Evolutionary conservation across 2,113 vertebrate genomes (phyloP).

Genomic region (Percina caprodes): DNA sequence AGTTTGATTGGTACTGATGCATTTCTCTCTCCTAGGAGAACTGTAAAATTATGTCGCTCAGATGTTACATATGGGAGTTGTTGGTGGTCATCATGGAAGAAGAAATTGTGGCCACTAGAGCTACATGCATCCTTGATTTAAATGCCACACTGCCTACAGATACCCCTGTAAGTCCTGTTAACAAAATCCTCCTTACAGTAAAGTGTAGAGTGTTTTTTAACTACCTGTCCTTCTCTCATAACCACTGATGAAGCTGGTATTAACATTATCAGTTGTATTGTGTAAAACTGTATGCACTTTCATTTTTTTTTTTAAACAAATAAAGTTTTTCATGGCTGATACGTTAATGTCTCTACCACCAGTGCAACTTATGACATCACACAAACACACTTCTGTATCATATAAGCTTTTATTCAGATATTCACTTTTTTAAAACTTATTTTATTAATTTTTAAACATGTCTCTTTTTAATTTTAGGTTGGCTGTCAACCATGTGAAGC

Average conservation of each 20-base stretch:
- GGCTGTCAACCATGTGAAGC: slow-evolving; percentile 77
- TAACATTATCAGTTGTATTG: not conserved
- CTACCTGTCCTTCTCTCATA: not conserved
- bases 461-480: slow-evolving; percentile 60
- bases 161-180: slow-evolving; percentile 37
- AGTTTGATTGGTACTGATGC: slow-evolving; percentile 4
- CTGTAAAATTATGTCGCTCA: slow-evolving; percentile 56
- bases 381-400: not conserved
- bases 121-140: slow-evolving; percentile 9
- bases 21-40: slow-evolving; percentile 45
- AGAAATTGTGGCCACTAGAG: rapidly evolving
- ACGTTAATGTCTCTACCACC: not conserved
- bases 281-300: not conserved
- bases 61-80: slow-evolving; percentile 81
- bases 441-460: not conserved
- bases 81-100: slow-evolving; percentile 68
- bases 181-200: not conserved
- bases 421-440: not conserved
- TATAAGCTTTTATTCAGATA: not conserved
- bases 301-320: not conserved
- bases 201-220: not conserved
- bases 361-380: not conserved
- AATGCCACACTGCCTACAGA: rapidly evolving
- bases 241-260: not conserved
- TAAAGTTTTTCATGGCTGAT: not conserved